Evolutionary conservation across 2,797 vertebrate species (phyloP), one percentile per base, ranked within the genome.

Genomic region (Pelodytes ibericus): DNA sequence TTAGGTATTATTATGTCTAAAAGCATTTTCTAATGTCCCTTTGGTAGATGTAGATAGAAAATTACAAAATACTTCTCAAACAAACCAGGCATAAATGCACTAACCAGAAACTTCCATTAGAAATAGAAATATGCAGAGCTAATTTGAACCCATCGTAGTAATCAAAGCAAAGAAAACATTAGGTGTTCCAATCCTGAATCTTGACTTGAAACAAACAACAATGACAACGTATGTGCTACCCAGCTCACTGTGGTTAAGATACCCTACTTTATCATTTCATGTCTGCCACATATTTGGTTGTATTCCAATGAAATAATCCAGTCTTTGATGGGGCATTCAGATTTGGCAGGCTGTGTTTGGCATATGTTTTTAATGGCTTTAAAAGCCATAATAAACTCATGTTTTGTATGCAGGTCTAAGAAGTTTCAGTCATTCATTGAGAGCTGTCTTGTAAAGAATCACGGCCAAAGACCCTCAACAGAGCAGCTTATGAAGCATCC

Each of bases 401-500:
- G 49, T n/a, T 78, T 53, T 78, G 6, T 27, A 24, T 64, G n/a
- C 86, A 99, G 97, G 97, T 97, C 96, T 5, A 99, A 99, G 90
- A 99, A 99, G 87, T 99, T 99, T 88, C 96, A 98, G 89, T 96
- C 95, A 0, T 99, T 99, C 84, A 98, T 99, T 60, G 97, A 99
- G 81, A 95, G 96, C 91, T 99, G 97, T 70, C 88, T 99, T 83
- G 93, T 98, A 84, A 99, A 99, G 93, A 98, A 96, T 76, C 96
- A 99, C 82, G 91, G 95, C 73, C 96, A 98, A 92, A 86, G 97
- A 81, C 97, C 96, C 44, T 94, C 94, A 72, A 99, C 97, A 0
- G 97, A 99, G 86, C 96, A 98, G 85, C 91, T 99, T 80, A 96
- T 98, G 85, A 99, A 98, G 75, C 96, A 99, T 36, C 95, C 96